A percentile compares a stretch with the other conserved stretches of the same genome.
Conservation (phyloP, 2,888 invertebrate species). For the Hydraecia micacea region DNA sequence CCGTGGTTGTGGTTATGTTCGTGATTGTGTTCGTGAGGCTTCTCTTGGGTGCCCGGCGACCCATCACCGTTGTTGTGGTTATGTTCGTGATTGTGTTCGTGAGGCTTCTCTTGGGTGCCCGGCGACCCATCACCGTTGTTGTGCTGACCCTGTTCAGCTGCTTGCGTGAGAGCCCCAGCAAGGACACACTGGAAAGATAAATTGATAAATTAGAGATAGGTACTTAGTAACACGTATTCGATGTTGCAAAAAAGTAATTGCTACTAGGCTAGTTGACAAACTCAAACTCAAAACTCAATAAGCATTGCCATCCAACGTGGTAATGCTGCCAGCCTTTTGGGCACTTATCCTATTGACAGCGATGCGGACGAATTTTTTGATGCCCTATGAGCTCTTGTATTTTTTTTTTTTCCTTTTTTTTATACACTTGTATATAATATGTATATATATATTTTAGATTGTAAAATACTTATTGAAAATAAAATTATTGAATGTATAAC, state of each 20-base stretch:
- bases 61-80: background rate
- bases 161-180: conserved; percentile 8
- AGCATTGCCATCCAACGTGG: too few species aligned
- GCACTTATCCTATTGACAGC: too few species aligned
- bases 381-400: too few species aligned
- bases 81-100: background rate
- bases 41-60: background rate
- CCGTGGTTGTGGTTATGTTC: background rate
- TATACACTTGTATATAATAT: too few species aligned
- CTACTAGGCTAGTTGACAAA: background rate
- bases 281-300: too few species aligned
- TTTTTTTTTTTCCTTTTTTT: too few species aligned
- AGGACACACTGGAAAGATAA: conserved; percentile 39
- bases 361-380: too few species aligned
- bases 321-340: too few species aligned
- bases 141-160: background rate
- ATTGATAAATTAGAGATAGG: background rate
- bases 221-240: background rate
- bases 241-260: background rate
- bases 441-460: too few species aligned
- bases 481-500: too few species aligned
- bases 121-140: background rate
- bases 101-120: background rate
- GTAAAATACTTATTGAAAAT: too few species aligned
- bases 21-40: background rate